Evolutionary conservation across 1,140 invertebrate species (phyloP).

Genomic region (Diachasma alloeum): DNA sequence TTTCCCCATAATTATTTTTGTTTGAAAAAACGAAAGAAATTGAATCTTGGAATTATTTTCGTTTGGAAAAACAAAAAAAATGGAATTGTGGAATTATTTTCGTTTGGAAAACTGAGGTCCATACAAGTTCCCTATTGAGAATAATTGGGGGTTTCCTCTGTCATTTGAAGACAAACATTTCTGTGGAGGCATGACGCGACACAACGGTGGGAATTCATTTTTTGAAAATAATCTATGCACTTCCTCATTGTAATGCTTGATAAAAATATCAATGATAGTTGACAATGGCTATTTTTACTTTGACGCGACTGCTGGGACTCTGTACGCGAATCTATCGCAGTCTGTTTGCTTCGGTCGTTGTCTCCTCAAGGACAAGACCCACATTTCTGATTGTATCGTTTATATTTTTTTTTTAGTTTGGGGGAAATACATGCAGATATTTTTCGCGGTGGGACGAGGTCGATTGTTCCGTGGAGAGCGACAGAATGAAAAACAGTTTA

Average conservation of each 20-base stretch:
- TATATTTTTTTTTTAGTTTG: background rate
- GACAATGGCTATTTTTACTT: background rate
- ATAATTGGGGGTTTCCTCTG: no score
- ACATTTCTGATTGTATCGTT: background rate
- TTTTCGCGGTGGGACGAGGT: background rate
- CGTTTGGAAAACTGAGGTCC: no score
- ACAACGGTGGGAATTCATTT: background rate
- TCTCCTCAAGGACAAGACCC: slow-evolving; percentile 1
- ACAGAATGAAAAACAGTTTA: no score
- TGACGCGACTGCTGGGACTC: background rate
- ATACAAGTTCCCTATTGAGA: no score
- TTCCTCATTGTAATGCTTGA: background rate
- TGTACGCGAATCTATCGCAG: background rate
- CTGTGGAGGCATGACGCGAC: background rate
- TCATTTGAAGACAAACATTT: no score
- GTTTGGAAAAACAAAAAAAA: no score
- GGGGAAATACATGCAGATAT: background rate
- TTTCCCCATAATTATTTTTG: no score
- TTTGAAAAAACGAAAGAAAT: no score
- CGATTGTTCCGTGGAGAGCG: background rate
- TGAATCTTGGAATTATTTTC: no score
- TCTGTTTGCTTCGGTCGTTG: background rate
- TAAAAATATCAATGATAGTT: background rate
- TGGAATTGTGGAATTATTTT: no score
- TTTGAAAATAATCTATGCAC: background rate